Conservation (phyloP, 2,888 invertebrate genomes). For the Agriopis aurantiaria region DNA sequence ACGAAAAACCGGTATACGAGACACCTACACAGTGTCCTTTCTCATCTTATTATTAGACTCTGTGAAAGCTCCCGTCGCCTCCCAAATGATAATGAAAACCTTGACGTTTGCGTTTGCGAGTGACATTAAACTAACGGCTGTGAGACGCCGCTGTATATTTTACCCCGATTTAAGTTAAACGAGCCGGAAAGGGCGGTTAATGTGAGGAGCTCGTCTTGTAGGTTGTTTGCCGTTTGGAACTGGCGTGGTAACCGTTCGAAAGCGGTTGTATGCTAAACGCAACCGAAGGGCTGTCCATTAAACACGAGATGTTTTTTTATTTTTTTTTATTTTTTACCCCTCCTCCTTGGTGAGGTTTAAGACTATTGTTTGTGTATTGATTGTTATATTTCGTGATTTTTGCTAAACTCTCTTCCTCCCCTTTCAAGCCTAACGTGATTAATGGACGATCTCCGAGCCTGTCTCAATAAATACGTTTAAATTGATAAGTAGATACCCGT, state of each 20-base stretch:
- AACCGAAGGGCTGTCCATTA: too few species aligned
- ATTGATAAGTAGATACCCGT: too few species aligned
- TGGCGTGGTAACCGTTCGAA: slow-evolving; percentile 9
- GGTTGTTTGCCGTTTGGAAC: slow-evolving; percentile 10
- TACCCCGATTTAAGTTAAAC: slow-evolving; percentile 43
- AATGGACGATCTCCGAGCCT: too few species aligned
- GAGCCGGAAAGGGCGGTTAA: slow-evolving; percentile 38
- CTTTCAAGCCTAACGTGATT: too few species aligned
- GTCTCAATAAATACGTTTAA: too few species aligned
- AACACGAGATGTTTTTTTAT: too few species aligned
- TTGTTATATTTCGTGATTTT: too few species aligned
- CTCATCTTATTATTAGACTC: slow-evolving; percentile 1
- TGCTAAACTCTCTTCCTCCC: too few species aligned
- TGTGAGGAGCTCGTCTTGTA: slow-evolving; percentile 28
- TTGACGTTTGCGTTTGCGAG: slow-evolving; percentile 31
- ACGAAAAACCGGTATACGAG: slow-evolving; percentile 3
- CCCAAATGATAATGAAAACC: slow-evolving; percentile 43
- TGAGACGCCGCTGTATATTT: slow-evolving; percentile 35
- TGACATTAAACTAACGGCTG: slow-evolving; percentile 38
- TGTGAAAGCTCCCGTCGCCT: slow-evolving; percentile 14
- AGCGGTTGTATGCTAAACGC: neutral
- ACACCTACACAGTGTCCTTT: slow-evolving; percentile 2
- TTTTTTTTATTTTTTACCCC: too few species aligned
- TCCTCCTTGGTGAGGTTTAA: too few species aligned
- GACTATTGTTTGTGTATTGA: too few species aligned